A percentile compares a stretch with the other conserved stretches of the same genome.
Conservation (phyloP, 2,797 vertebrate species). For the Lophotriccus pileatus region DNA sequence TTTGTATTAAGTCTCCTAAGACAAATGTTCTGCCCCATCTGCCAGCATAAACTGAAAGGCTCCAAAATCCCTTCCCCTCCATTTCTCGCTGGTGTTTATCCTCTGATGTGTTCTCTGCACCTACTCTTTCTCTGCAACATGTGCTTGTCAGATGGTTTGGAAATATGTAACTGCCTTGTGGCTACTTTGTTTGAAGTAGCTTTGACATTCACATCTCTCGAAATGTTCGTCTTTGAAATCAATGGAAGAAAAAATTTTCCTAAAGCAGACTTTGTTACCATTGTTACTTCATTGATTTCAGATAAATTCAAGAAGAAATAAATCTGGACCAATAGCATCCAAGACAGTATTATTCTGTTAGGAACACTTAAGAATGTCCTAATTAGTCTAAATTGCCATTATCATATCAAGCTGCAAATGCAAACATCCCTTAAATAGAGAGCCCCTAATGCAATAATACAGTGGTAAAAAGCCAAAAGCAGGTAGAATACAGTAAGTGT, state of each 20-base stretch:
- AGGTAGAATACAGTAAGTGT: background rate
- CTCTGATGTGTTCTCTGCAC: background rate
- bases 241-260: background rate
- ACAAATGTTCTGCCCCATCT: constrained; percentile 21
- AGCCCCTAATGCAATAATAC: background rate
- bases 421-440: background rate
- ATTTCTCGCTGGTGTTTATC: background rate
- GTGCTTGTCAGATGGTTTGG: background rate
- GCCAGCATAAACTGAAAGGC: background rate
- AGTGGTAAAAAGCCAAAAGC: background rate
- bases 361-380: background rate
- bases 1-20: background rate
- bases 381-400: background rate
- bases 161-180: constrained; percentile 32
- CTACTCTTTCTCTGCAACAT: background rate
- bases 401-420: background rate
- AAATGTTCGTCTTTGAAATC: constrained; percentile 27
- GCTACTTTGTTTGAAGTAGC: constrained; percentile 29
- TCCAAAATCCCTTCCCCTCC: background rate
- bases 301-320: constrained; percentile 13
- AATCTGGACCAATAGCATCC: background rate
- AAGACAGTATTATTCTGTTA: background rate
- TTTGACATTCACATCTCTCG: constrained; percentile 15
- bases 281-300: constrained; percentile 27
- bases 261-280: constrained; percentile 1